These are phyloP conservation scores for Megastigmus dorsalis DNA, from an alignment of 2,888 invertebrate genomes.

Conservation along the genomic window DNA sequence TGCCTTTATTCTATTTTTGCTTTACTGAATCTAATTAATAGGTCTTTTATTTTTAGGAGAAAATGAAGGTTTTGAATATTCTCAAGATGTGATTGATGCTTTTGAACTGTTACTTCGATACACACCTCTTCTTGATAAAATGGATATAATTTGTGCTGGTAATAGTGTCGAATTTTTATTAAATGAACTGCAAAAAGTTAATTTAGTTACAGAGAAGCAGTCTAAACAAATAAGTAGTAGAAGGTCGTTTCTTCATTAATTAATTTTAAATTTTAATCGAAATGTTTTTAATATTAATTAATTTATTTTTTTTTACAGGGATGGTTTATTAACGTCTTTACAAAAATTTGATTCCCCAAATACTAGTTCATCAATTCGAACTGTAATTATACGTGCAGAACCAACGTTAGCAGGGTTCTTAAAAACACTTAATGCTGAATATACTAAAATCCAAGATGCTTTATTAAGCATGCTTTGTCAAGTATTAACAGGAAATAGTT, in stretches of 20 bases:
- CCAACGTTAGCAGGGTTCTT: conserved; percentile 91
- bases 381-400: conserved; percentile 89
- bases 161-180: conserved; percentile 90
- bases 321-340: conserved; percentile 79
- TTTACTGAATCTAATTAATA: conserved; percentile 1
- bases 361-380: conserved; percentile 81
- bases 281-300: neutral
- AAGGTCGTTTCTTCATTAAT: conserved; percentile 72
- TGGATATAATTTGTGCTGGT: conserved; percentile 92
- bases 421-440: conserved; percentile 92
- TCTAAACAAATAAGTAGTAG: conserved; percentile 81
- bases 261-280: neutral
- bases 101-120: conserved; percentile 90
- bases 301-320: conserved; percentile 74
- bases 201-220: conserved; percentile 87
- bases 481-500: conserved; percentile 91
- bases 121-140: conserved; percentile 88
- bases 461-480: conserved; percentile 90
- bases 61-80: conserved; percentile 80
- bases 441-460: conserved; percentile 91
- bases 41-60: conserved; percentile 56
- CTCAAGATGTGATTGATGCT: conserved; percentile 86
- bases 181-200: conserved; percentile 87
- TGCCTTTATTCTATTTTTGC: neutral
- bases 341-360: conserved; percentile 80